Evolutionary conservation across 2,113 vertebrate genomes (phyloP), one percentile per base, ranked within the genome.

Genomic region (Notothenia rossii): DNA sequence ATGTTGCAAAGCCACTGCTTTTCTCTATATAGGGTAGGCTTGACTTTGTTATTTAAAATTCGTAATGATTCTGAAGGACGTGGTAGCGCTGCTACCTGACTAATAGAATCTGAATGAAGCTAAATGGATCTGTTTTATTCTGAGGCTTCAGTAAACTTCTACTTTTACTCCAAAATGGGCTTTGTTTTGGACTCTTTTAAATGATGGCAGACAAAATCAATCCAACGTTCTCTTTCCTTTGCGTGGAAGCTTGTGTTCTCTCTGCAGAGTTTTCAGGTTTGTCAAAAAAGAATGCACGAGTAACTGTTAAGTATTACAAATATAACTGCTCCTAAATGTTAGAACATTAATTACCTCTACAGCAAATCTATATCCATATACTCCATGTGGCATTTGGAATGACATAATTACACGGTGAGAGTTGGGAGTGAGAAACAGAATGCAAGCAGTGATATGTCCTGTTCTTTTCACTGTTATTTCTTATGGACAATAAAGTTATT

Each of bases 401-500:
- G 72, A 75, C 72, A 69, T 80, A 75, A 67, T 71, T 75, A 75
- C 80, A 90, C 64, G 36, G 68, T 85, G 17, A 83, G 73, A 70
- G 75, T 59, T 73, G 83, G 71, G 86, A 79, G 75, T 86, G 81
- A 89, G 76, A 86, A 83, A 81, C 54, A 56, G 82, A 79, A 81
- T 82, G 76, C 86, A 90, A 83, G 73, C 82, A 78, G 86, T 90
- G 86, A 79, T 85, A 73, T 90, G 78, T 86, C 79, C 79, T 89
- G 43, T 89, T 93, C 62, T 92, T 92, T 93, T 90, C 87, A 93
- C 88, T 91, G 91, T 92, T 92, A 83, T 95, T 95, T 95, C 92
- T 92, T 94, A 94, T 92, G 79, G 77, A 93, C 91, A 95, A 94
- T 95, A 95, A 95, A 94, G 79, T 88, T 94, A 90, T 93, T 93